A percentile compares a stretch with the other conserved stretches of the same genome.
Conservation (phyloP, 1,140 invertebrate species). For the Riptortus pedestris region DNA sequence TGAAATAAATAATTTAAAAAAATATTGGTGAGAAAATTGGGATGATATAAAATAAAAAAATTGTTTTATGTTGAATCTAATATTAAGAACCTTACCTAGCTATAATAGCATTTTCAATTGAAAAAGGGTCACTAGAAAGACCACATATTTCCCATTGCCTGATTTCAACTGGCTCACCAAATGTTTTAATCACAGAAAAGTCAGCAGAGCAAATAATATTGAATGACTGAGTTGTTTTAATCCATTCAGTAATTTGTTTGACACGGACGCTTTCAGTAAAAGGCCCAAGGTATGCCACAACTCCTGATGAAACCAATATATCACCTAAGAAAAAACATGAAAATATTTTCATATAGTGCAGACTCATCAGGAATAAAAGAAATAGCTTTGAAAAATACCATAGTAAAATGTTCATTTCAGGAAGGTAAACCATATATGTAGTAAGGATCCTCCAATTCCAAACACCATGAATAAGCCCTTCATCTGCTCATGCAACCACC, state of each 20-base stretch:
- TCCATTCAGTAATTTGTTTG: constrained; percentile 64
- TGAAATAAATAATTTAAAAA: too few species aligned
- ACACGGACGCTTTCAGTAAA: constrained; percentile 70
- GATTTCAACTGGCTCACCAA: constrained; percentile 79
- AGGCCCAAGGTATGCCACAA: constrained; percentile 83
- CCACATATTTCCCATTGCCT: constrained; percentile 86
- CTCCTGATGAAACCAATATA: constrained; percentile 72
- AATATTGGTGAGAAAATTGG: constrained; percentile 12
- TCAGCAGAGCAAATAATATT: constrained; percentile 62
- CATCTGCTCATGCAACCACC: too few species aligned
- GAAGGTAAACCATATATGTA: too few species aligned
- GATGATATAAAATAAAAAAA: background rate
- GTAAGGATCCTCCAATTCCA: too few species aligned
- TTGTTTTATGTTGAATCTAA: too few species aligned
- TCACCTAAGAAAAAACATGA: constrained; percentile 50
- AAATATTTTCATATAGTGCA: too few species aligned
- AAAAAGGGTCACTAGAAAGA: constrained; percentile 78
- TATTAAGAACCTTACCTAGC: constrained; percentile 59
- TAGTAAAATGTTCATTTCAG: too few species aligned
- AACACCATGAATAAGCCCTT: too few species aligned
- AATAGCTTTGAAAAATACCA: too few species aligned
- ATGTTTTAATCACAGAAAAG: constrained; percentile 60
- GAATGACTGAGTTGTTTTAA: constrained; percentile 48
- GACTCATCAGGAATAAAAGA: too few species aligned
- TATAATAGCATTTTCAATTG: constrained; percentile 86